These are phyloP conservation scores for Caenorhabditis brenneri DNA, from an alignment of 1,140 invertebrate genomes.

Conservation along the genomic window DNA sequence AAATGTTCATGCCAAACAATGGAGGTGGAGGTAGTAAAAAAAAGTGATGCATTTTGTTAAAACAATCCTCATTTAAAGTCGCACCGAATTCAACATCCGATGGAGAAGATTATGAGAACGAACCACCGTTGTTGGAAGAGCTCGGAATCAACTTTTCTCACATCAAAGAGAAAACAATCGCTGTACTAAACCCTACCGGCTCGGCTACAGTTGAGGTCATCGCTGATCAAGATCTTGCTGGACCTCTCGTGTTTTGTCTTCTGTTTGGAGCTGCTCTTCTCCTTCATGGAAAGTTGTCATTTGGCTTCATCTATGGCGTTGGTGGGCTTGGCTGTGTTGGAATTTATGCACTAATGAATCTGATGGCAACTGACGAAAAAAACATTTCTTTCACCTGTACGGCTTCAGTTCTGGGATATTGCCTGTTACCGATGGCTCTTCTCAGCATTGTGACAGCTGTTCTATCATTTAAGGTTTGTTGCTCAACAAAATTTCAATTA, in stretches of 20 bases:
- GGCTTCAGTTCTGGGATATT: conserved; percentile 90
- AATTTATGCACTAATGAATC: conserved; percentile 79
- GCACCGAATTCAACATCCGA: conserved; percentile 18
- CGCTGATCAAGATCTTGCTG: conserved; percentile 87
- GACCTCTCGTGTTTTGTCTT: conserved; percentile 90
- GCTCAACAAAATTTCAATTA: background rate
- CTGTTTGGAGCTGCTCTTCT: conserved; percentile 79
- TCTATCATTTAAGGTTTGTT: conserved; percentile 77
- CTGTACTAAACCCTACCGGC: conserved; percentile 85
- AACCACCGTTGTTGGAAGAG: conserved; percentile 75
- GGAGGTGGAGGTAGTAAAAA: background rate
- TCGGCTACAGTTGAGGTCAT: conserved; percentile 79
- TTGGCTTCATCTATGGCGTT: conserved; percentile 92
- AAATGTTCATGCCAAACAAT: conserved; percentile 55
- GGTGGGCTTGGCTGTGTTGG: conserved; percentile 87
- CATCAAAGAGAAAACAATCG: conserved; percentile 84
- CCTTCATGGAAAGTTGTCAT: conserved; percentile 74
- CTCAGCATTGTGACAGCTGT: conserved; percentile 84
- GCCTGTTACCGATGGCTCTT: conserved; percentile 88
- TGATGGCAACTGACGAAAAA: conserved; percentile 74
- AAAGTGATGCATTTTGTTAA: background rate
- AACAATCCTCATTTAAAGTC: conserved; percentile 35
- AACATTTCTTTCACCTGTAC: conserved; percentile 82
- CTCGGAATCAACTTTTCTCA: conserved; percentile 90
- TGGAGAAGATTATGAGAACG: conserved; percentile 69